Percentiles rank a stretch among this genome's conserved stretches.
Conservation (phyloP, 2,113 vertebrate species). For the Sylvilagus bachmani region DNA sequence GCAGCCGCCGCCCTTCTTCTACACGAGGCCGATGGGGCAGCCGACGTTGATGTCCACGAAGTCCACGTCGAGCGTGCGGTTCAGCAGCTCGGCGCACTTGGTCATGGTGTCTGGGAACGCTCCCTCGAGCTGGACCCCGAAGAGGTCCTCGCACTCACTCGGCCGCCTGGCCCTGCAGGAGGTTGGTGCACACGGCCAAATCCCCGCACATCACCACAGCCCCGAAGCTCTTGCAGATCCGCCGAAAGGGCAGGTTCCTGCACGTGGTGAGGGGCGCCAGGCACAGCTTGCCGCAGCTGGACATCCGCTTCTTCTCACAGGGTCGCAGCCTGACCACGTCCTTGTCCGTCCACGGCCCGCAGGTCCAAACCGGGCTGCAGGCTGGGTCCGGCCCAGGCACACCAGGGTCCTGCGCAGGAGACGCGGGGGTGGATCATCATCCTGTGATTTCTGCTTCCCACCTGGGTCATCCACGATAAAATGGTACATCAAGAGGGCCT, state of each 20-base stretch:
- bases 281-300: slow-evolving; percentile 96
- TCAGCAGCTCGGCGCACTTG: slow-evolving; percentile 96
- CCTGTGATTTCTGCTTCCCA: too few species aligned
- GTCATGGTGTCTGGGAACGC: slow-evolving; percentile 98
- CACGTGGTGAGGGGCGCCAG: slow-evolving; percentile 98
- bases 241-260: slow-evolving; percentile 96
- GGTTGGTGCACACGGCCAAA: slow-evolving; percentile 98
- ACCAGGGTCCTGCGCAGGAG: too few species aligned
- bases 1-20: slow-evolving; percentile 98
- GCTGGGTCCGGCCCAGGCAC: too few species aligned
- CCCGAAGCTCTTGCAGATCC: slow-evolving; percentile 95
- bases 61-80: slow-evolving; percentile 92
- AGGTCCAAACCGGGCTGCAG: slow-evolving; percentile 82
- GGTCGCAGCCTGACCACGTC: slow-evolving; percentile 92
- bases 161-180: slow-evolving; percentile 96
- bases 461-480: too few species aligned
- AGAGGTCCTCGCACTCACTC: slow-evolving; percentile 96
- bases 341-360: slow-evolving; percentile 92
- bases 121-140: slow-evolving; percentile 97
- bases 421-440: too few species aligned
- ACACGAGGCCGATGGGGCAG: slow-evolving; percentile 97
- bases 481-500: too few species aligned
- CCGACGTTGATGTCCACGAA: slow-evolving; percentile 98
- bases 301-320: slow-evolving; percentile 95
- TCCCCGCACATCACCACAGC: slow-evolving; percentile 97